Base-by-base conservation (phyloP, 2,797 vertebrate species). In the Pangasius macronema region DNA sequence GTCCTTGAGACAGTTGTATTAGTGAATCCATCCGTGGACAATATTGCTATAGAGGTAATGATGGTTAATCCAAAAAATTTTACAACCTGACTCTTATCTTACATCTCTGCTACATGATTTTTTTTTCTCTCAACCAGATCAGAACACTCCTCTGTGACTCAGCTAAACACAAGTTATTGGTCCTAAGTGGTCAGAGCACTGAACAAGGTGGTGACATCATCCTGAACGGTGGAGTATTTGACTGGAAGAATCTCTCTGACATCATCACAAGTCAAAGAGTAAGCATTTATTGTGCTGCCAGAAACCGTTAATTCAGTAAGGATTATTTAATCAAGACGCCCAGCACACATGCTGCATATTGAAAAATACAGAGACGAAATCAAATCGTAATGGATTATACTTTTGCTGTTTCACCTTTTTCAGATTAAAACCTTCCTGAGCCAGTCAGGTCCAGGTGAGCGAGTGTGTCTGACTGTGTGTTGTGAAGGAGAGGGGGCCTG, bases 401-500 rank as follows among this genome's bases (percentile, higher is more conserved):
- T 9, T 70, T 81, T 61, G 88, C 86, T 93, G 57, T 59, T 92
- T 91, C 70, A 7, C 53, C 93, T 89, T 94, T 92, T 84, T 65
- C 92, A 99, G 98, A 97, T 98, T 90, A 94, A 93, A 88, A 96
- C 97, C 85, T 92, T 97, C 89, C 94, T 99, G 91, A 97, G 96
- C 92, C 95, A 94, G 89, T 93, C 93, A 85, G 95, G 95, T 84
- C 93, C 95, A 70, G 94, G 94, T 85, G 94, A 93, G 92, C 96
- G 95, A 59, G 94, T 96, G 87, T 97, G 93, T 85, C 96, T 99
- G 86, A 99, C 98, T 0, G 96, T 99, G 92, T 98, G 96, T 92
- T 98, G 96, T 93, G 92, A 95, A 91, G 97, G 96, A 93, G 98
- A 98, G 92, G 97, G 97, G 90, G 97, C 97, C 88, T 98, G 98